Base-by-base conservation (phyloP, 2,797 vertebrate species). In the Etheostoma perlongum region DNA sequence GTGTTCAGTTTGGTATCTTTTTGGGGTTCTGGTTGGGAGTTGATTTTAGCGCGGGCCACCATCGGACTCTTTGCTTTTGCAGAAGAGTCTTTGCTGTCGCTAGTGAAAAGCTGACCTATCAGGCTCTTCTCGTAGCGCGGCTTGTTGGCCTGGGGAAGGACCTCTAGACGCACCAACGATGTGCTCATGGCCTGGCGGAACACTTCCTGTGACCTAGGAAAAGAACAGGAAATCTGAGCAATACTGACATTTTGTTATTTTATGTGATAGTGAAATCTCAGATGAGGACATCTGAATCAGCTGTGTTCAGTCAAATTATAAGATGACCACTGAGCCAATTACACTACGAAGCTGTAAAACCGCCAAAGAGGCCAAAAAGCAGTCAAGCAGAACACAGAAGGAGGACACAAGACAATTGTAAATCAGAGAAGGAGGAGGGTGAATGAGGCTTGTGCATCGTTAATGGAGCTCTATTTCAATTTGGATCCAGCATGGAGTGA, bases 151-250 rank as follows among this genome's bases (percentile, higher is more conserved):
- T 90, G 71, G 18, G 96, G 95, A 69, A 99, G 90, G 40, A 98
- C 94, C 63, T 95, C 95, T 62, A 98, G 91, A 1, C 85, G 44
- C 5, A 99, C 93, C 0, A 48, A 65, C 0, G 91, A 70, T 10
- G 93, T 92, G 42, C 84, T 87, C 97, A 99, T 97, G 9, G 97
- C 97, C 84, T 97, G 96, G 5, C 96, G 96, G 77, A 99, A 99
- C 11, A 97, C 91, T 18, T 98, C 97, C 86, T 99, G 98, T 5
- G 95, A 93, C 68, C 95, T 95, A 0, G 2, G 4, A 10, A 14
- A 6, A 30, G 19, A 9, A 36, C 52, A 53, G 23, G 36, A 40
- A 12, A 40, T 11, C 4, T 1, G 44, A 55, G 19, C 6, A 49
- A 51, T 5, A 44, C 25, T 44, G 4, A 10, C 2, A 18, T 40